phyloP scores from a whole-genome alignment of 2,113 vertebrate species.

The Cynocephalus volans region DNA sequence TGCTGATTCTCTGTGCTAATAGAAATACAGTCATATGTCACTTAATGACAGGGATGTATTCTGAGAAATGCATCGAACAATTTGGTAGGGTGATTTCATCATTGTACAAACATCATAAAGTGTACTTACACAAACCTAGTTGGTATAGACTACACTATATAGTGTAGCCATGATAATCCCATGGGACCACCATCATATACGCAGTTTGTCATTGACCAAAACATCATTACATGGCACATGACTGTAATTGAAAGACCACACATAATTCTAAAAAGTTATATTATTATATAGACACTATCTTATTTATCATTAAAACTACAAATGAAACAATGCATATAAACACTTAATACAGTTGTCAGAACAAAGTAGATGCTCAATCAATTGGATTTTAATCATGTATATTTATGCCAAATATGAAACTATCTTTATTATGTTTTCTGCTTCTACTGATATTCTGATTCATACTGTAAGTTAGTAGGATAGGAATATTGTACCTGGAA shows the following conservation, averaged over 20 bases:
- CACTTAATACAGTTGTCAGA: background rate
- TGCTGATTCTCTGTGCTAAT: background rate
- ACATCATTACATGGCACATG: too few species aligned
- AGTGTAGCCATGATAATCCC: too few species aligned
- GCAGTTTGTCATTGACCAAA: too few species aligned
- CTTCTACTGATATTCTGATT: background rate
- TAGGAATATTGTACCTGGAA: background rate
- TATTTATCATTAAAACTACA: conserved; percentile 3
- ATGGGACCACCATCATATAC: too few species aligned
- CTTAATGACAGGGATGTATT: too few species aligned
- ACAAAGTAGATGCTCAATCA: conserved; percentile 4
- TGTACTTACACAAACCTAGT: too few species aligned
- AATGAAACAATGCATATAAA: background rate
- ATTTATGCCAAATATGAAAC: conserved; percentile 10
- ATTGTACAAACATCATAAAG: too few species aligned
- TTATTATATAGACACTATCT: background rate
- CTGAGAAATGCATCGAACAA: too few species aligned
- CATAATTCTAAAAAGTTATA: background rate
- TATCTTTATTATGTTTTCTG: background rate
- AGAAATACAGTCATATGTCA: background rate
- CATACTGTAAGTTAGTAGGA: background rate
- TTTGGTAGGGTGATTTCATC: too few species aligned
- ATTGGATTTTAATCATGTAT: background rate
- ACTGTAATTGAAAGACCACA: background rate
- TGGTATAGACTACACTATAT: too few species aligned